A percentile compares a stretch with the other conserved stretches of the same genome.
These are phyloP conservation scores for Lagorchestes hirsutus DNA, from an alignment of 2,797 vertebrate genomes.

Conservation along the genomic window DNA sequence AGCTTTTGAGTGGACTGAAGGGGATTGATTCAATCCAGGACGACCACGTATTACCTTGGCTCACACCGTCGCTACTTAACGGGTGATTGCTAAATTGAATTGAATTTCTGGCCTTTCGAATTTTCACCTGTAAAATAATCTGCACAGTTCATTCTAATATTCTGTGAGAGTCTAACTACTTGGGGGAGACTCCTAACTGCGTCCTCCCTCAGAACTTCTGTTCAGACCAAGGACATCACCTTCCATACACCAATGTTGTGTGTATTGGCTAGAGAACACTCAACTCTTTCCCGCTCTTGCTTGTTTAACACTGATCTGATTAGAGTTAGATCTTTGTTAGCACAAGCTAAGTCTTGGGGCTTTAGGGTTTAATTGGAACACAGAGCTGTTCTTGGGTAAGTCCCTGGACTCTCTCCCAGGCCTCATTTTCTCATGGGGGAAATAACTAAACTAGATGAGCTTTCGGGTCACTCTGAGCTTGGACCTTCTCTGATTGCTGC, in stretches of 20 bases:
- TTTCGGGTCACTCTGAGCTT: not conserved
- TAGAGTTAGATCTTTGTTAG: not conserved
- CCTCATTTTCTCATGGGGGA: not conserved
- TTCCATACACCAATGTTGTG: not conserved
- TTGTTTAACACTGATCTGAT: not conserved
- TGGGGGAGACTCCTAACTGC: not conserved
- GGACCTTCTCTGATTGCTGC: not conserved
- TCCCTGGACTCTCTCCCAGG: not conserved
- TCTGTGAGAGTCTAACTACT: not conserved
- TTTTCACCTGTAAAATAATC: not conserved
- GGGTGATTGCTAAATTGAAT: not conserved
- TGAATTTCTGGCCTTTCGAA: not conserved
- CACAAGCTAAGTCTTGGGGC: not conserved
- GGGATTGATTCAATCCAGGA: not conserved
- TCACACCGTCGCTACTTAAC: not conserved
- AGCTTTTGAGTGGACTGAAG: not conserved
- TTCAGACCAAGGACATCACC: not conserved
- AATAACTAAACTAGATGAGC: not conserved
- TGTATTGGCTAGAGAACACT: not conserved
- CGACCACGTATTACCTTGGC: fast-evolving
- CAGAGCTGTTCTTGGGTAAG: not conserved
- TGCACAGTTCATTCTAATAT: not conserved
- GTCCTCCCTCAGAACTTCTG: not conserved
- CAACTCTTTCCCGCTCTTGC: not conserved
- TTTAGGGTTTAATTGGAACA: not conserved